These are phyloP conservation scores for Trissonchulus sp. DNA, from an alignment of 2,888 invertebrate genomes.

Conservation along the genomic window DNA sequence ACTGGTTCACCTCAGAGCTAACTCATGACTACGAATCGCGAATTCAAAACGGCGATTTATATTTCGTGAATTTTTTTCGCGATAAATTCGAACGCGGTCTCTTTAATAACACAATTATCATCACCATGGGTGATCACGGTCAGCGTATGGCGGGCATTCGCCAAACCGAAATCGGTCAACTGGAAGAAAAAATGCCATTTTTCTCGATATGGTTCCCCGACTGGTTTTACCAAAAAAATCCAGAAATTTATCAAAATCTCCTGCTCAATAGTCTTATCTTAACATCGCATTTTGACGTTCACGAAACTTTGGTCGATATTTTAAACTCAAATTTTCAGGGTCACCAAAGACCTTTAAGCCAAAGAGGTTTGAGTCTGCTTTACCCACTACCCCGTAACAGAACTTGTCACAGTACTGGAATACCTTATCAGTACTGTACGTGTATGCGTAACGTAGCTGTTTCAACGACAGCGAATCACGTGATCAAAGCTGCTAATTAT, in stretches of 20 bases:
- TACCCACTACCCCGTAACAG: constrained; percentile 21
- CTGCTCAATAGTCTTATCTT: not conserved
- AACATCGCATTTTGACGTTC: constrained; percentile 8
- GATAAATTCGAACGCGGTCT: not conserved
- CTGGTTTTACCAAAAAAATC: constrained; percentile 26
- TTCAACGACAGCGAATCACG: too few species aligned
- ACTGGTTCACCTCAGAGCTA: not conserved
- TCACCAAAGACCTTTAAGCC: not conserved
- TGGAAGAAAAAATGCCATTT: constrained; percentile 24
- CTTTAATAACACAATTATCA: not conserved
- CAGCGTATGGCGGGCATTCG: not conserved
- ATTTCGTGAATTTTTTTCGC: not conserved
- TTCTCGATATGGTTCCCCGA: constrained; percentile 16
- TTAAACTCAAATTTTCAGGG: not conserved
- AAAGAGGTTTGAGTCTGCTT: not conserved
- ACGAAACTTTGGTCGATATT: constrained; percentile 25
- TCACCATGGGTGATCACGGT: not conserved
- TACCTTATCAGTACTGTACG: constrained; percentile 23
- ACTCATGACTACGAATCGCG: not conserved
- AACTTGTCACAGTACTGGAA: constrained; percentile 15
- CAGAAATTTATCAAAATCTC: constrained; percentile 2
- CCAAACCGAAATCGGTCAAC: constrained; percentile 11
- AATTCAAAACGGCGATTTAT: not conserved
- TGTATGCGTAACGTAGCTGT: too few species aligned
- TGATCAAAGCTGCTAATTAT: too few species aligned